phyloP scores from a whole-genome alignment of 2,113 vertebrate genomes.

The Salvator merianae region DNA sequence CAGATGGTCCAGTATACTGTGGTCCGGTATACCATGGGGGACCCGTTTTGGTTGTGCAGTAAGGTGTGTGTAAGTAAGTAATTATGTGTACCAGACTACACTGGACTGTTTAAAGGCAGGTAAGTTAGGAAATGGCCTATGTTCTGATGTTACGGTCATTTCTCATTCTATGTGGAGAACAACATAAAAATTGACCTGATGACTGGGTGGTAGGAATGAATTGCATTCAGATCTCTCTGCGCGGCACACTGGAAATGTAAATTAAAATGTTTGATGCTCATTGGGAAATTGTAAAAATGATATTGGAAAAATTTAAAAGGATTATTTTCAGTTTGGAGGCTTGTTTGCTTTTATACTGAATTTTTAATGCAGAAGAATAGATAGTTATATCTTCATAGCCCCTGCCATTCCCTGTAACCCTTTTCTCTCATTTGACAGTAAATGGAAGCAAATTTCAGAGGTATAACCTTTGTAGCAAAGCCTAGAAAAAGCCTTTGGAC shows the following conservation, averaged over 20 bases:
- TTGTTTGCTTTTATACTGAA: background rate
- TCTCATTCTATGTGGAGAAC: background rate
- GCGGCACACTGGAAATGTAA: background rate
- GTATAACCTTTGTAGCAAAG: no score
- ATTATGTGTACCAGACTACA: no score
- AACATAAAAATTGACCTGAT: background rate
- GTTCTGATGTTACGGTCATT: fast-evolving
- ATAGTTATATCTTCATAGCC: background rate
- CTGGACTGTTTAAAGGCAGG: no score
- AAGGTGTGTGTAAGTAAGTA: no score
- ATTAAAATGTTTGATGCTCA: background rate
- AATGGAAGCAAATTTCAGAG: background rate
- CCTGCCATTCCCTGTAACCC: no score
- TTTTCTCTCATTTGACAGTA: background rate
- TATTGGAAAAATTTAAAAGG: no score
- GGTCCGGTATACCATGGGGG: no score
- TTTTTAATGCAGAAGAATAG: background rate
- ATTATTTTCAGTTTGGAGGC: background rate
- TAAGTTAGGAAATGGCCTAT: no score
- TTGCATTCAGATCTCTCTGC: background rate
- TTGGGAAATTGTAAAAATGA: background rate
- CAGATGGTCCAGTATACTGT: no score
- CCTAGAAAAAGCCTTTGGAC: no score
- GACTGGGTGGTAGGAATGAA: background rate
- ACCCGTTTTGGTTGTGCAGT: no score